These are phyloP conservation scores for Enteromius afrohamiltoni DNA, from an alignment of 2,797 vertebrate genomes.

Conservation along the genomic window DNA sequence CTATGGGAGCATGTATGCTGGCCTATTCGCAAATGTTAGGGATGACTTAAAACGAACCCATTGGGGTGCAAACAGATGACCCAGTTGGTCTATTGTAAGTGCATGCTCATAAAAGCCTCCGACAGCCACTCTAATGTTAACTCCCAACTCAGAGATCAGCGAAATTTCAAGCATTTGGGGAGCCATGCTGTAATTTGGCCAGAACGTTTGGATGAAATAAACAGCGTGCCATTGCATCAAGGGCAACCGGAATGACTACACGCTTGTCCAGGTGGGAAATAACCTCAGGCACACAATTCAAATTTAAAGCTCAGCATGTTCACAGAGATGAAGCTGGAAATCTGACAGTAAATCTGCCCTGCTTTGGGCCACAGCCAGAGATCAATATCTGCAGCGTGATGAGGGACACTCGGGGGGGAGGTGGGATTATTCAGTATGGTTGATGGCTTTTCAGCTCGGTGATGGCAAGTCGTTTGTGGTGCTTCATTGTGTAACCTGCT, in stretches of 20 bases:
- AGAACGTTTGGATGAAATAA: slow-evolving; percentile 37
- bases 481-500: slow-evolving; percentile 33
- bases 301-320: slow-evolving; percentile 53
- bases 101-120: slow-evolving; percentile 34
- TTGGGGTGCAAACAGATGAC: slow-evolving; percentile 4
- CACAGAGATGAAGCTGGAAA: slow-evolving; percentile 40
- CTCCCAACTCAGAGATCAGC: background rate
- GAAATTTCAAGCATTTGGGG: slow-evolving; percentile 28
- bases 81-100: slow-evolving; percentile 46
- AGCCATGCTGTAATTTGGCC: slow-evolving; percentile 36
- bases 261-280: slow-evolving; percentile 49
- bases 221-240: slow-evolving; percentile 36
- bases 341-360: slow-evolving; percentile 54
- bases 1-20: background rate
- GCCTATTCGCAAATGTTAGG: background rate
- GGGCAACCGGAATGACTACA: slow-evolving; percentile 32
- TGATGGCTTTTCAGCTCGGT: slow-evolving; percentile 41
- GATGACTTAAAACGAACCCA: slow-evolving; percentile 3
- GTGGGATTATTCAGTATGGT: slow-evolving; percentile 44
- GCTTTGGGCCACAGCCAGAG: slow-evolving; percentile 48
- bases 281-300: slow-evolving; percentile 37
- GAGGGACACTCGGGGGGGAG: background rate
- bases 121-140: slow-evolving; percentile 28
- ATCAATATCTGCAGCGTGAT: slow-evolving; percentile 44
- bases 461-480: slow-evolving; percentile 45